Percentiles rank a stretch among this genome's conserved stretches.
Conservation (phyloP, 92 coral and sea anemone species). For the Phymanthus crucifer region DNA sequence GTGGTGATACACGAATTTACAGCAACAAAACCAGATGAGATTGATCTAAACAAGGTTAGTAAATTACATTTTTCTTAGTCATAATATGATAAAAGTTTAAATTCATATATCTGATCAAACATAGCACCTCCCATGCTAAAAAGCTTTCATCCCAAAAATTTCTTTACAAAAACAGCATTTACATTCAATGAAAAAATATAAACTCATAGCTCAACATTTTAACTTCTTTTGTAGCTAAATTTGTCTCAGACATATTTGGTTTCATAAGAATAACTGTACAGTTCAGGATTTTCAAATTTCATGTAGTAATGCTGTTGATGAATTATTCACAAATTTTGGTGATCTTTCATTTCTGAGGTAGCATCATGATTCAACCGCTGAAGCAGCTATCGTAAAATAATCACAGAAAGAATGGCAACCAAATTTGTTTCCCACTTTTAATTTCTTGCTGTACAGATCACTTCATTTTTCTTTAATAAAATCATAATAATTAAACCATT, state of each 20-base stretch:
- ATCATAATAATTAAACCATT: too few species aligned
- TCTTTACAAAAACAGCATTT: too few species aligned
- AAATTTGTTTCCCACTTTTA: neutral
- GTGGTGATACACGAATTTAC: constrained; percentile 71
- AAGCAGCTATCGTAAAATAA: neutral
- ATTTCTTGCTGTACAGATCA: neutral
- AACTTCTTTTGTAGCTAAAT: neutral
- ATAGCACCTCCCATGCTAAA: neutral
- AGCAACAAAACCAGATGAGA: constrained; percentile 73
- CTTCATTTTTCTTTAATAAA: neutral
- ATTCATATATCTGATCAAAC: neutral
- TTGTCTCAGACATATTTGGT: neutral
- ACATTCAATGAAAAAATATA: too few species aligned
- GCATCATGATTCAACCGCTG: neutral
- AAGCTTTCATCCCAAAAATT: too few species aligned
- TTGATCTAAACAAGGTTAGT: constrained; percentile 68
- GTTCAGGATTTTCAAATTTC: neutral
- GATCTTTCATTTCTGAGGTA: neutral
- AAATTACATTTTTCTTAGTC: neutral
- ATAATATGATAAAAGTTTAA: neutral
- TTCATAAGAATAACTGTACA: neutral
- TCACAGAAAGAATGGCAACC: neutral
- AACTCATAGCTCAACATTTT: too few species aligned
- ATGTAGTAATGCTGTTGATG: neutral
- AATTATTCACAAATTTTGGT: neutral